Conservation (phyloP, 2,113 vertebrate species). For the Macaca fascicularis region T2T-MFA8v1.1 NC_088375.1:149720501-149721000, state of each 20-base stretch:
- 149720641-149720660: background rate
- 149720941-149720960: too few species aligned
- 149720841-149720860: background rate
- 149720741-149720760: background rate
- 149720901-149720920: too few species aligned
- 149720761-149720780: background rate
- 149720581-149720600: background rate
- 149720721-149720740: constrained; percentile 26
- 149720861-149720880: background rate
- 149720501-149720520: background rate
- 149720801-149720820: background rate
- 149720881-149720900: too few species aligned
- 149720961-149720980: too few species aligned
- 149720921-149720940: too few species aligned
- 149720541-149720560: background rate
- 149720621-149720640: background rate
- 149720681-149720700: constrained; percentile 7
- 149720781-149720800: background rate
- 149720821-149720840: background rate
- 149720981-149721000: too few species aligned
- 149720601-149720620: background rate
- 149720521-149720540: background rate
- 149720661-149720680: background rate
- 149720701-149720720: background rate
- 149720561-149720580: background rate